Evolutionary conservation across 2,113 vertebrate species (phyloP).

Genomic region (Acanthochromis polyacanthus): DNA sequence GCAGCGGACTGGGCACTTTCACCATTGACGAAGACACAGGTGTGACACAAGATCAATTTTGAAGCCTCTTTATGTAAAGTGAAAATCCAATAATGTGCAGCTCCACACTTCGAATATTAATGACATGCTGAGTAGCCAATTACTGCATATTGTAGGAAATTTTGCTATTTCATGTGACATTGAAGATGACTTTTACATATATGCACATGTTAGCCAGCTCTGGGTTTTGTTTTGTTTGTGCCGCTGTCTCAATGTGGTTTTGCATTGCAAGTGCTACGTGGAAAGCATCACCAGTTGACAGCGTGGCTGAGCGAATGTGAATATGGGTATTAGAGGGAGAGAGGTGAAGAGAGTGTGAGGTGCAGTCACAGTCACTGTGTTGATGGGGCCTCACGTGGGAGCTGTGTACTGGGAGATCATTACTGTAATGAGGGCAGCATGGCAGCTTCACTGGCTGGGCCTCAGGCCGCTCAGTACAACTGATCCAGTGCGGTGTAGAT

Average conservation of each 20-base stretch:
- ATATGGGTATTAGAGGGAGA: slow-evolving; percentile 10
- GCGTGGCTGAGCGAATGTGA: neutral
- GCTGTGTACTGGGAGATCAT: slow-evolving; percentile 74
- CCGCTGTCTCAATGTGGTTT: neutral
- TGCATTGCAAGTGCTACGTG: neutral
- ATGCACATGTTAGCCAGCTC: neutral
- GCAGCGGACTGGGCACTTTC: slow-evolving; percentile 94
- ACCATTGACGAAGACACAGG: slow-evolving; percentile 97
- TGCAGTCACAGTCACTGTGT: slow-evolving; percentile 48
- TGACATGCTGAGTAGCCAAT: slow-evolving; percentile 5
- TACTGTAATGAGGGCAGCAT: slow-evolving; percentile 79
- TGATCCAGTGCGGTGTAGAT: slow-evolving; percentile 59
- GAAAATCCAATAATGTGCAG: slow-evolving; percentile 60
- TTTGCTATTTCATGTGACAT: neutral
- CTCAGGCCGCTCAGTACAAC: slow-evolving; percentile 58
- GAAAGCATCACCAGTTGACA: slow-evolving; percentile 6
- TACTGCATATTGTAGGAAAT: slow-evolving; percentile 6
- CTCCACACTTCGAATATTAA: slow-evolving; percentile 50
- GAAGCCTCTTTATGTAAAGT: slow-evolving; percentile 68
- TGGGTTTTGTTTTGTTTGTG: neutral
- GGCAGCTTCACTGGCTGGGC: slow-evolving; percentile 61
- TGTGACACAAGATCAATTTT: slow-evolving; percentile 83
- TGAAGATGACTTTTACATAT: neutral
- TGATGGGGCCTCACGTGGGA: slow-evolving; percentile 64
- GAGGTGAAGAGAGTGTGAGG: slow-evolving; percentile 23